Evolutionary conservation across 2,113 vertebrate species (phyloP).

Genomic region (Tupaia tana): DNA sequence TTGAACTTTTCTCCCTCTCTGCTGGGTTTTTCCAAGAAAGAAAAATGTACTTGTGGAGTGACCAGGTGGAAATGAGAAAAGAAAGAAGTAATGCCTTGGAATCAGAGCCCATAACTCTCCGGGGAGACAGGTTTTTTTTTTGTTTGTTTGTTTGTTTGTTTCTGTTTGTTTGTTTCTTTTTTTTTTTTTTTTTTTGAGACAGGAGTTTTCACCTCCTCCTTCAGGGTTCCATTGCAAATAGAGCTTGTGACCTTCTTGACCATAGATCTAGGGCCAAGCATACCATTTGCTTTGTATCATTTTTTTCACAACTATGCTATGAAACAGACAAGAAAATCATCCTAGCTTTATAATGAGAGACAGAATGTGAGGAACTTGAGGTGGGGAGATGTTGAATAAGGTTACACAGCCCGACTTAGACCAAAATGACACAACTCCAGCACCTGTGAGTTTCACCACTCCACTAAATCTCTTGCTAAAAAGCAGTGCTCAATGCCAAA

Average conservation of each 20-base stretch:
- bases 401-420: not conserved
- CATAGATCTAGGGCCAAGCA: not conserved
- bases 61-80: not conserved
- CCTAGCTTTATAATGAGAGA: not conserved
- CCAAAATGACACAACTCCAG: not conserved
- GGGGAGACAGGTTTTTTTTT: not conserved
- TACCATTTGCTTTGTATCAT: fast-evolving
- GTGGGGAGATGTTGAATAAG: not conserved
- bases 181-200: not conserved
- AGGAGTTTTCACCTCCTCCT: not conserved
- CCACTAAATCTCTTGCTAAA: too few species aligned
- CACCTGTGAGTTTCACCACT: fast-evolving
- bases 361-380: not conserved
- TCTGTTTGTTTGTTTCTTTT: too few species aligned
- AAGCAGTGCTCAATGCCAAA: not conserved
- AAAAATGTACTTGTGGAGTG: not conserved
- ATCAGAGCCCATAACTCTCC: not conserved
- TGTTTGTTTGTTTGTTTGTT: too few species aligned
- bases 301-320: too few species aligned
- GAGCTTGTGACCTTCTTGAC: not conserved
- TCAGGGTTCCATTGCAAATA: fast-evolving
- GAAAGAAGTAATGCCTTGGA: not conserved
- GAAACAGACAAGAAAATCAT: not conserved
- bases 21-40: not conserved
- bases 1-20: not conserved